Base-by-base conservation (phyloP, 2,797 vertebrate species). In the Siniperca obscura region DNA sequence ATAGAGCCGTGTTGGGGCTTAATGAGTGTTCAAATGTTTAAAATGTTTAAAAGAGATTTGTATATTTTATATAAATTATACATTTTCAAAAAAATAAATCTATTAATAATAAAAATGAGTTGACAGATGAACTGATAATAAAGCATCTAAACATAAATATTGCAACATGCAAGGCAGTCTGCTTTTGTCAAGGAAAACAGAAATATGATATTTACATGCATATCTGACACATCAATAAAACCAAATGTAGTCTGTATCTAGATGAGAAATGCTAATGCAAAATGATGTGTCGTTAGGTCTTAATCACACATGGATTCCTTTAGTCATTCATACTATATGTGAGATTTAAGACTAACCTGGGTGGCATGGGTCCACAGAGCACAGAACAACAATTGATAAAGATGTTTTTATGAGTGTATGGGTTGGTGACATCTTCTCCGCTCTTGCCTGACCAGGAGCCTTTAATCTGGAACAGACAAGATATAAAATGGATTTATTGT, bases 401-500 rank as follows among this genome's bases (percentile, higher is more conserved):
- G 89, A 98, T 94, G 94, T 96, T 99, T 92, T 93, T 97, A 90
- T 98, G 96, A 94, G 97, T 99, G 96, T 98, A 98, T 27, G 98
- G 98, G 86, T 99, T 99, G 86, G 95, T 94, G 62, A 95, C 96
- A 6, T 92, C 97, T 0, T 96, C 96, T 22, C 96, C 97, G 85
- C 96, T 96, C 93, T 97, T 99, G 79, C 93, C 98, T 27, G 98
- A 98, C 97, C 97, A 99, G 4, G 97, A 97, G 48, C 97, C 98
- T 96, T 99, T 99, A 90, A 99, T 98, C 98, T 99, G 92, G 1
- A 90, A 90, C 6, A 14, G 0, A 86, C 5, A 12, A n/a, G 3
- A 67, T 1, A 40, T 0, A 61, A 56, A 61, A 55, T 1, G 0
- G 2, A 30, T 1, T 66, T 12, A 44, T 5, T 9, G 5, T 57